phyloP scores from a whole-genome alignment of 2,888 invertebrate genomes.

The Standfussiana lucernea region DNA sequence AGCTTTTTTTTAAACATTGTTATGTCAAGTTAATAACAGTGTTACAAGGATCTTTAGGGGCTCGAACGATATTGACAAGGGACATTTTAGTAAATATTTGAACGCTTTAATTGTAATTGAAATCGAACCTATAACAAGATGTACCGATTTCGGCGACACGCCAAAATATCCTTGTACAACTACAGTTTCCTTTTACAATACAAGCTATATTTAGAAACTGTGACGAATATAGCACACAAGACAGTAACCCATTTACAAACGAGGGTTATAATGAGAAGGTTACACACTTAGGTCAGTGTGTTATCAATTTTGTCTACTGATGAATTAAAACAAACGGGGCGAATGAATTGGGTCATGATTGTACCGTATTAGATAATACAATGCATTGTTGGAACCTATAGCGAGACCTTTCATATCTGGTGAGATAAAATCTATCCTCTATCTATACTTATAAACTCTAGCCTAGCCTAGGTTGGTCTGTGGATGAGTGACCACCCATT shows the following conservation, averaged over 20 bases:
- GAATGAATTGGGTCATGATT: constrained; percentile 44
- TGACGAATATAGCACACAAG: neutral
- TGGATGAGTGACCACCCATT: no score
- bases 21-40: no score
- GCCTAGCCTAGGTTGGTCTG: no score
- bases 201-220: neutral
- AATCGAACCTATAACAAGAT: no score
- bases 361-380: constrained; percentile 25
- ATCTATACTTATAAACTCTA: no score
- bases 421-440: neutral
- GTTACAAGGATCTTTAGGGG: neutral
- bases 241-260: constrained; percentile 30
- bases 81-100: neutral
- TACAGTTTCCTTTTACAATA: neutral
- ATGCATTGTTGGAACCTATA: constrained; percentile 4
- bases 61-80: neutral
- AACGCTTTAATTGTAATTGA: neutral
- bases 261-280: constrained; percentile 38
- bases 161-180: neutral
- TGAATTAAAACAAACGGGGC: constrained; percentile 41
- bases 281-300: constrained; percentile 34
- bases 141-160: neutral
- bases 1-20: no score
- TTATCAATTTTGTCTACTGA: constrained; percentile 52
- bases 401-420: neutral